Conservation (phyloP, 1,140 invertebrate genomes). For the Oreohelix idahoensis region DNA sequence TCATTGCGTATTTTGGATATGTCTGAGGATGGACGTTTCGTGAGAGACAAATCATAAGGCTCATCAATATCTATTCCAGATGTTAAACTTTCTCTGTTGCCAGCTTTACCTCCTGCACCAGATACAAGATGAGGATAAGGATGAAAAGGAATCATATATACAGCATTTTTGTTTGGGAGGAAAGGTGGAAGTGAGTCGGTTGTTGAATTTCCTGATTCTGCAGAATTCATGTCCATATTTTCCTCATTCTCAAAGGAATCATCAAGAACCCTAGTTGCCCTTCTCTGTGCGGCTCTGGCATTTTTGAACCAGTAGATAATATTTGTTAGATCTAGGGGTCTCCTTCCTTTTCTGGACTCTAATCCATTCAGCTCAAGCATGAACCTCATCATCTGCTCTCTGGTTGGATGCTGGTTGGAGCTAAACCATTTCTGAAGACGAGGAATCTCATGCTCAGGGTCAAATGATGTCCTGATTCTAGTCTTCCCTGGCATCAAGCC, state of each 20-base stretch:
- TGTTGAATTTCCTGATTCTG: constrained; percentile 8
- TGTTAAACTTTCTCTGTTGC: background rate
- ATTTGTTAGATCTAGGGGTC: constrained; percentile 96
- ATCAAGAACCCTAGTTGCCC: constrained; percentile 73
- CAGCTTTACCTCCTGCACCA: background rate
- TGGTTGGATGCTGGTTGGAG: constrained; percentile 93
- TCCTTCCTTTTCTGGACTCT: constrained; percentile 88
- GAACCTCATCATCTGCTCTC: constrained; percentile 90
- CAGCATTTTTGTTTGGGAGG: constrained; percentile 67
- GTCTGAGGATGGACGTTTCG: constrained; percentile 40
- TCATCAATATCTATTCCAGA: constrained; percentile 40
- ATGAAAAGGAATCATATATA: constrained; percentile 63
- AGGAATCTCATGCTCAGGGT: constrained; percentile 95
- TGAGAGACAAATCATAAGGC: constrained; percentile 58
- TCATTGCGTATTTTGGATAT: constrained; percentile 9
- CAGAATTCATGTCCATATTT: constrained; percentile 45
- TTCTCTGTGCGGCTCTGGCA: constrained; percentile 93
- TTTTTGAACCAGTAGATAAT: constrained; percentile 99
- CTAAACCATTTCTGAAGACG: constrained; percentile 94
- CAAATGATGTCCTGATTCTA: constrained; percentile 82
- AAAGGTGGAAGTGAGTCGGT: constrained; percentile 45
- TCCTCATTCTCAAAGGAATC: constrained; percentile 65
- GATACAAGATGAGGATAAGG: constrained; percentile 44
- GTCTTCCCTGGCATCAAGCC: constrained; percentile 60
- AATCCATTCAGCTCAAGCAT: constrained; percentile 92